Percentiles rank a stretch among this genome's conserved stretches.
Conservation (phyloP, 2,888 invertebrate species). For the Cheilosia vulpina region DNA sequence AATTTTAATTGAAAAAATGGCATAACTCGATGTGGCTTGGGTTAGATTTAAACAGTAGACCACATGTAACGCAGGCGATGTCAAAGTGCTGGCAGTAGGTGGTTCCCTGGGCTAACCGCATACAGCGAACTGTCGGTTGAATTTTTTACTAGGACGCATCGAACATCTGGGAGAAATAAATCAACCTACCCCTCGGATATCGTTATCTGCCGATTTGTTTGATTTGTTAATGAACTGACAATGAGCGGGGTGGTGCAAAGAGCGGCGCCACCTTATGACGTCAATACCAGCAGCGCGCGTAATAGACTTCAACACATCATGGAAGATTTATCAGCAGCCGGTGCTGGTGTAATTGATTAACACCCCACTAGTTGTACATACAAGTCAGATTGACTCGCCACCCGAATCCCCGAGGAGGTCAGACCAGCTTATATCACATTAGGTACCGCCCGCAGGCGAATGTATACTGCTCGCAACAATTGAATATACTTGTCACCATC, state of each 20-base stretch:
- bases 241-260: neutral
- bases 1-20: neutral
- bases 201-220: neutral
- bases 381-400: neutral
- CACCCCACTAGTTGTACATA: too few relatives aligned
- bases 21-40: neutral
- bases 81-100: too few relatives aligned
- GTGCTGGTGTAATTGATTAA: neutral
- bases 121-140: too few relatives aligned
- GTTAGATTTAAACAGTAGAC: neutral
- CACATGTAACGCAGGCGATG: neutral
- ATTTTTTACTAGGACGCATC: neutral
- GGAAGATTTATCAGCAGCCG: neutral
- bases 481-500: constrained; percentile 17
- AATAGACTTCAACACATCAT: constrained; percentile 2
- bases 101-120: too few relatives aligned
- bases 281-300: constrained; percentile 7
- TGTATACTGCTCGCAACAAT: constrained; percentile 1
- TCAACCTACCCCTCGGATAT: neutral
- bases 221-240: neutral
- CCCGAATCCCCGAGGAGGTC: constrained; percentile 2
- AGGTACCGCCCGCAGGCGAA: neutral
- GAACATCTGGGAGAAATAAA: constrained; percentile 10
- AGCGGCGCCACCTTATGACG: neutral
- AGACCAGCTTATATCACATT: neutral